Evolutionary conservation across 2,888 invertebrate species (phyloP).

Genomic region (Chorisops tibialis): DNA sequence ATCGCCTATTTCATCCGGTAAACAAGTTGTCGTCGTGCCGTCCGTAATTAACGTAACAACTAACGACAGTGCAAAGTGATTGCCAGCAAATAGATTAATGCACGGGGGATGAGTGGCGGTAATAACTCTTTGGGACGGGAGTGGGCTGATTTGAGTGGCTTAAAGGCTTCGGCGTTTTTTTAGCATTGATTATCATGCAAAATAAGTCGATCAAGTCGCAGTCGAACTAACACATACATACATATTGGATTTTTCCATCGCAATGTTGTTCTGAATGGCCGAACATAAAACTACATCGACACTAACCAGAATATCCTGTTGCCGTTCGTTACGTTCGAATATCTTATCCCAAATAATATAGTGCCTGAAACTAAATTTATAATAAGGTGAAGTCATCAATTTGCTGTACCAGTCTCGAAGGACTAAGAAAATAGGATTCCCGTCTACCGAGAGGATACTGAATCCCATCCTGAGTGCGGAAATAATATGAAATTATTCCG

Average conservation of each 20-base stretch:
- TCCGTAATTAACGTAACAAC: too few species aligned
- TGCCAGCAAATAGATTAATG: not conserved
- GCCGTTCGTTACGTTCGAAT: too few species aligned
- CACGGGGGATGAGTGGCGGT: not conserved
- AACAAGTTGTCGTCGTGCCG: not conserved
- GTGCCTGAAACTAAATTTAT: not conserved
- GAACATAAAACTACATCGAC: too few species aligned
- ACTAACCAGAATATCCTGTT: too few species aligned
- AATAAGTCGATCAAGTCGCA: not conserved
- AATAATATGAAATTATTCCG: not conserved
- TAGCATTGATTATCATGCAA: not conserved
- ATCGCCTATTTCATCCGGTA: not conserved
- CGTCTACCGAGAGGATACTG: not conserved
- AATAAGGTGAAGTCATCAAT: not conserved
- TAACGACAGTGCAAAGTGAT: not conserved
- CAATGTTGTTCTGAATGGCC: too few species aligned
- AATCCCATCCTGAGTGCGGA: not conserved
- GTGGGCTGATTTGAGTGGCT: conserved; percentile 1
- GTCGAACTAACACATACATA: too few species aligned
- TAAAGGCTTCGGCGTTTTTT: not conserved
- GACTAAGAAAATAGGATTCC: not conserved
- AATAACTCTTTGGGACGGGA: not conserved
- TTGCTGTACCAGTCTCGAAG: not conserved
- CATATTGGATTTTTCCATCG: too few species aligned
- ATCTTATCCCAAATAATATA: not conserved